Base-by-base conservation (phyloP, 2,888 invertebrate genomes). In the Galeruca laticollis region DNA sequence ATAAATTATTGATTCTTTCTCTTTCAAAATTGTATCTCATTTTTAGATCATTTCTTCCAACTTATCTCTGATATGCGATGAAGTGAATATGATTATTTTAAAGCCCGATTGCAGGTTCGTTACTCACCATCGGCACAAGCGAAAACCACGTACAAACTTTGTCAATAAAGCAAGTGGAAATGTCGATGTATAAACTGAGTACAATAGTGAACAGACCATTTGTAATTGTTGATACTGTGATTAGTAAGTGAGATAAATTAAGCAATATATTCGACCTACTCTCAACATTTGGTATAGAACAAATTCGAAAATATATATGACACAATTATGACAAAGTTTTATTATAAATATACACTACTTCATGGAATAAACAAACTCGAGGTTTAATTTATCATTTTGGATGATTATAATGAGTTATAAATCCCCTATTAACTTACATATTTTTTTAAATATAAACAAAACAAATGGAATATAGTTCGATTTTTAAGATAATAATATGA, bases 91-190 rank as follows among this genome's bases (percentile, higher is more conserved):
- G 18, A 37, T 20, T 11, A 33, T 21, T 13, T 31, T 21, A 33
- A 66, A 60, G 40, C 52, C 52, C 33, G 60, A n/a, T 18, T 37
- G n/a, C 47, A 9, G 8, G 6, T 18, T 57, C 47, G 15, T 51
- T 74, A 74, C 74, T 72, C 54, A 74, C 74, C 74, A 60, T 71
- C 68, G 68, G 62, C 68, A 74, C 70, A 71, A 70, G 70, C 72
- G 57, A 68, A 74, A 74, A 69, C 70, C 72, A 74, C 74, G 57
- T 70, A 69, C 67, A 59, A 52, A 57, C 10, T 56, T 33, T 59
- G n/a, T n/a, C n/a, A n/a, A n/a, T 26, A 40, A 60, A 33, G 66
- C 35, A 54, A 13, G 56, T 33, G 43, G 43, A 13, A 26, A 15
- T 43, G 43, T 43, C 43, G 20, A 57, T 57, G 18, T 35, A 35